phyloP scores from a whole-genome alignment of 2,888 invertebrate genomes.

The Pogonocherus hispidulus region DNA sequence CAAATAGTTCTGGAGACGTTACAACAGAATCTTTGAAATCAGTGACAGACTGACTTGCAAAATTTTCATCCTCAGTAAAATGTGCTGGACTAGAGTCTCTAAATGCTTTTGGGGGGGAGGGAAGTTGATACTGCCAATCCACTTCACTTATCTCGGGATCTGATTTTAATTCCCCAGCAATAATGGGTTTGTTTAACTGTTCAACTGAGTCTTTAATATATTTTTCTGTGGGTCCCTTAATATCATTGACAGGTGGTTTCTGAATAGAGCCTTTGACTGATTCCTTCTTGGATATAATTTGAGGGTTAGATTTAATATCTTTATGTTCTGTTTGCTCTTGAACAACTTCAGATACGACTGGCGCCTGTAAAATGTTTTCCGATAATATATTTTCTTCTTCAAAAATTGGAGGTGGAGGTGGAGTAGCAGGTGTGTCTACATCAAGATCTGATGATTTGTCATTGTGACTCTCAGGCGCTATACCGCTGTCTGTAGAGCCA shows the following conservation, averaged over 20 bases:
- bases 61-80: slow-evolving; percentile 50
- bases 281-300: not conserved
- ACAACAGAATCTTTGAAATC: slow-evolving; percentile 67
- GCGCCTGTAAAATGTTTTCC: not conserved
- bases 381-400: not conserved
- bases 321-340: not conserved
- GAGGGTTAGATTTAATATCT: not conserved
- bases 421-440: slow-evolving; percentile 49
- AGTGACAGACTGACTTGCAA: slow-evolving; percentile 46
- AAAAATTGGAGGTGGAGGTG: slow-evolving; percentile 49
- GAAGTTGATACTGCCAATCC: slow-evolving; percentile 73
- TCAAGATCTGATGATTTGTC: slow-evolving; percentile 44
- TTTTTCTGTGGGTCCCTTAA: not conserved
- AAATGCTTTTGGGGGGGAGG: slow-evolving; percentile 74
- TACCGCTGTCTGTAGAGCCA: slow-evolving; percentile 56
- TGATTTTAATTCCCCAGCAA: not conserved
- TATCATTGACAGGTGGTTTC: no score
- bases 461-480: slow-evolving; percentile 47
- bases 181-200: not conserved
- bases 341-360: not conserved
- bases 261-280: not conserved
- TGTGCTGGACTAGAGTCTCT: slow-evolving; percentile 67
- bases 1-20: slow-evolving; percentile 65
- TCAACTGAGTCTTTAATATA: not conserved
- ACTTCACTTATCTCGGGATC: slow-evolving; percentile 49